Evolutionary conservation across 2,888 invertebrate genomes (phyloP).

Genomic region (Theretra japonica): DNA sequence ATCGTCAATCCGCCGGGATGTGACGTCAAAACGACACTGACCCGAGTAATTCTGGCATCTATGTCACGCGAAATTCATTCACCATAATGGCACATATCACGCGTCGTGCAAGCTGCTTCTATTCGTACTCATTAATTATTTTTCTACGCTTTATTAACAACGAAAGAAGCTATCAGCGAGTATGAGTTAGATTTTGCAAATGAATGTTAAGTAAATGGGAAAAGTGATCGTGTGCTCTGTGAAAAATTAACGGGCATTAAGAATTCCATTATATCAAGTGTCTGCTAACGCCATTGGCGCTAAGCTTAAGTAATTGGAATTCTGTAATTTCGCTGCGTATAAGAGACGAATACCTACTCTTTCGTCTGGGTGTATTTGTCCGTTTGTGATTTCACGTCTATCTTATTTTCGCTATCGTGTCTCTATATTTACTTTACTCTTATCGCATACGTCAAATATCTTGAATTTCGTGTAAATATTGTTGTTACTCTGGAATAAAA

Average conservation of each 20-base stretch:
- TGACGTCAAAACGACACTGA: constrained; percentile 43
- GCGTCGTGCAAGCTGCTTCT: neutral
- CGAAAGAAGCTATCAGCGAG: no score
- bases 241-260: constrained; percentile 26
- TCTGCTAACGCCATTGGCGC: constrained; percentile 6
- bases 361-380: neutral
- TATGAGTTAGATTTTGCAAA: neutral
- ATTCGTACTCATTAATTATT: constrained; percentile 26
- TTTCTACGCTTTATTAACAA: neutral
- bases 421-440: neutral
- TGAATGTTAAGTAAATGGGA: neutral
- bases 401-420: neutral
- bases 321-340: neutral
- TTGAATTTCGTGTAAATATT: constrained; percentile 4
- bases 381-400: neutral
- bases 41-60: constrained; percentile 38
- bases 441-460: neutral
- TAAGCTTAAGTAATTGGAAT: constrained; percentile 16
- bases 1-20: constrained; percentile 39
- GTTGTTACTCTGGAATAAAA: neutral
- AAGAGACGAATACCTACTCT: neutral
- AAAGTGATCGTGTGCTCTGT: neutral
- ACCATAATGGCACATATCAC: constrained; percentile 35
- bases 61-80: constrained; percentile 48
- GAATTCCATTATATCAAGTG: constrained; percentile 33